These are phyloP conservation scores for Abrostola tripartita DNA, from an alignment of 2,888 invertebrate species.

Conservation along the genomic window DNA sequence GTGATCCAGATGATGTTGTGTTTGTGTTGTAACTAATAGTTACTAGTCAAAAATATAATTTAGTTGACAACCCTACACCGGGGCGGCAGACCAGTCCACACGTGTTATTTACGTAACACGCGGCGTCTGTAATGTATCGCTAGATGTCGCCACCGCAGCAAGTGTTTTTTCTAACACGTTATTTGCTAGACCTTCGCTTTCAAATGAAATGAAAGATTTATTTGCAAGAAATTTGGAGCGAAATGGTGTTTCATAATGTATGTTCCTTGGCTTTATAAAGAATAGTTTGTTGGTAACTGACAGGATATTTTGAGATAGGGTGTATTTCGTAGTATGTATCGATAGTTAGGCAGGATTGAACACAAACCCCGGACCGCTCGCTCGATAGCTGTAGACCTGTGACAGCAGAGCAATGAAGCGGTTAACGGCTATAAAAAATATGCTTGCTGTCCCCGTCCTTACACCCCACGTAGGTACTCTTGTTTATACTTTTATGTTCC, in stretches of 20 bases:
- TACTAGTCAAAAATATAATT: too few relatives aligned
- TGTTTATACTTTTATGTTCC: too few relatives aligned
- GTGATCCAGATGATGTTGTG: too few relatives aligned
- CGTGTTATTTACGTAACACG: constrained; percentile 50
- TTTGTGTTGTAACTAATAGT: too few relatives aligned
- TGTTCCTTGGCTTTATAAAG: not conserved
- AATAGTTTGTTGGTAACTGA: not conserved
- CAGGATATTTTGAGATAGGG: not conserved
- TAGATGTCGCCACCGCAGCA: constrained; percentile 14
- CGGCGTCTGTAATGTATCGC: constrained; percentile 18
- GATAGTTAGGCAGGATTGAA: too few relatives aligned
- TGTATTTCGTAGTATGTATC: too few relatives aligned
- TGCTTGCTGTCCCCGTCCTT: too few relatives aligned
- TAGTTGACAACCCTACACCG: constrained; percentile 36
- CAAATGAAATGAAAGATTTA: constrained; percentile 5
- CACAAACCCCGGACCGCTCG: too few relatives aligned
- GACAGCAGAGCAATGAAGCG: too few relatives aligned
- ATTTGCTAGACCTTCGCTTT: constrained; percentile 6
- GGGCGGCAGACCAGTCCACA: constrained; percentile 15
- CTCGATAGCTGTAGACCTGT: too few relatives aligned
- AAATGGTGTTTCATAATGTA: not conserved
- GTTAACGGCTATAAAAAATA: too few relatives aligned
- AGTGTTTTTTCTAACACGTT: constrained; percentile 15
- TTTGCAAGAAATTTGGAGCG: constrained; percentile 2
- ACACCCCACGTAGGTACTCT: too few relatives aligned